These are phyloP conservation scores for Vanacampus margaritifer DNA, from an alignment of 2,113 vertebrate genomes.

Conservation along the genomic window DNA sequence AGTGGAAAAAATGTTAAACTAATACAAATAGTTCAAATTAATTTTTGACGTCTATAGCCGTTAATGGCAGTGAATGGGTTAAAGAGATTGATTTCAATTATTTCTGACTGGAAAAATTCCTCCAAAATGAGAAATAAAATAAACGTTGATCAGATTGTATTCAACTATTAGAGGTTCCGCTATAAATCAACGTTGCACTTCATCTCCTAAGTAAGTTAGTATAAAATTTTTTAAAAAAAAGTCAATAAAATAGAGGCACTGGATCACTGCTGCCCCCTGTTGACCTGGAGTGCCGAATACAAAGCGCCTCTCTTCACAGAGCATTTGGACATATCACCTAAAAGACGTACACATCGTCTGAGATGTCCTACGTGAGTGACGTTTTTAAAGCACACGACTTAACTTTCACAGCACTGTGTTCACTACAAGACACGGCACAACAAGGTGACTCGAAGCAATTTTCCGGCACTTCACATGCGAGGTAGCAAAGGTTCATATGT, in stretches of 20 bases:
- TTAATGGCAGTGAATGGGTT: too few relatives aligned
- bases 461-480: slow-evolving; percentile 71
- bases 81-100: too few relatives aligned
- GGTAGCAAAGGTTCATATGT: slow-evolving; percentile 69
- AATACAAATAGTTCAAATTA: too few relatives aligned
- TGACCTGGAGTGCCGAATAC: background rate
- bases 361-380: slow-evolving; percentile 11
- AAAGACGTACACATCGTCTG: slow-evolving; percentile 8
- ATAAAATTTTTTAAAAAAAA: too few relatives aligned
- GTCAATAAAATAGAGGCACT: background rate
- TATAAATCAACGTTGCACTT: background rate
- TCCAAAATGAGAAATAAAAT: background rate
- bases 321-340: background rate
- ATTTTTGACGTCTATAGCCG: too few relatives aligned
- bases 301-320: background rate
- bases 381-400: slow-evolving; percentile 38
- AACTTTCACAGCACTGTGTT: slow-evolving; percentile 29
- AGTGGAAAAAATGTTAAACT: too few relatives aligned
- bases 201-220: background rate
- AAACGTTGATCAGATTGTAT: background rate
- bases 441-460: slow-evolving; percentile 61
- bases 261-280: background rate
- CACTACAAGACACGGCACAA: slow-evolving; percentile 60
- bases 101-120: too few relatives aligned
- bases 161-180: background rate